Percentiles rank a stretch among this genome's conserved stretches.
These are phyloP conservation scores for Amphimallon solstitiale DNA, from an alignment of 2,888 invertebrate genomes.

Conservation along the genomic window DNA sequence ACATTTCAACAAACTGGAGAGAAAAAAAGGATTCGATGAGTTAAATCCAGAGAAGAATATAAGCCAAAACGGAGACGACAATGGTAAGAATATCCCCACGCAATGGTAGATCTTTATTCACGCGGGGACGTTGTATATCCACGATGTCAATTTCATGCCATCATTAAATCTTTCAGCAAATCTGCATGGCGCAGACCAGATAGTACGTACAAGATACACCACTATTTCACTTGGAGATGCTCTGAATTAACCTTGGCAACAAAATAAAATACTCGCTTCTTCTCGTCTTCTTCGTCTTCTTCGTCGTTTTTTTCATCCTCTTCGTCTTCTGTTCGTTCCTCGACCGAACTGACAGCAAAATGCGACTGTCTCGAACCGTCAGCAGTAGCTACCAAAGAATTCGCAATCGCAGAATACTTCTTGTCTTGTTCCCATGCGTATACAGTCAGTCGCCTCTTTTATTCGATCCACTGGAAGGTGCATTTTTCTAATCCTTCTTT, in stretches of 20 bases:
- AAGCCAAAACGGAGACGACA: slow-evolving; percentile 4
- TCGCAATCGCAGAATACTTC: slow-evolving; percentile 53
- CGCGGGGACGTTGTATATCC: slow-evolving; percentile 41
- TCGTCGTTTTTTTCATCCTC: slow-evolving; percentile 2
- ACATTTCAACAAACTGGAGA: too few species aligned
- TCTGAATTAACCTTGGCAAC: slow-evolving; percentile 64
- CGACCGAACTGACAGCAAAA: slow-evolving; percentile 59
- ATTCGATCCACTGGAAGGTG: neutral
- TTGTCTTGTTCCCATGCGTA: slow-evolving; percentile 34
- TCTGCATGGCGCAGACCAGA: slow-evolving; percentile 52
- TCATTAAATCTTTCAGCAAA: slow-evolving; percentile 59
- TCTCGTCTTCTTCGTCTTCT: slow-evolving; percentile 28
- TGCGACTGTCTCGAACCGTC: slow-evolving; percentile 61
- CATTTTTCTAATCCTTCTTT: slow-evolving; percentile 24
- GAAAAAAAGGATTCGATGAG: neutral
- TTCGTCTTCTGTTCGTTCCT: slow-evolving; percentile 7
- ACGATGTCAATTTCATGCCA: slow-evolving; percentile 52
- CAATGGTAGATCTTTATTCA: slow-evolving; percentile 39
- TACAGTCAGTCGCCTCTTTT: neutral
- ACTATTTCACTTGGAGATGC: slow-evolving; percentile 62
- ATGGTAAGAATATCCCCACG: slow-evolving; percentile 27
- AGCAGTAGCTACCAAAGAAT: slow-evolving; percentile 54
- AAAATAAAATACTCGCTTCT: slow-evolving; percentile 60
- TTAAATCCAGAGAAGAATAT: neutral
- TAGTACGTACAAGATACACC: slow-evolving; percentile 59